Conservation (phyloP, 1,140 invertebrate genomes). For the Achatina immaculata region DNA sequence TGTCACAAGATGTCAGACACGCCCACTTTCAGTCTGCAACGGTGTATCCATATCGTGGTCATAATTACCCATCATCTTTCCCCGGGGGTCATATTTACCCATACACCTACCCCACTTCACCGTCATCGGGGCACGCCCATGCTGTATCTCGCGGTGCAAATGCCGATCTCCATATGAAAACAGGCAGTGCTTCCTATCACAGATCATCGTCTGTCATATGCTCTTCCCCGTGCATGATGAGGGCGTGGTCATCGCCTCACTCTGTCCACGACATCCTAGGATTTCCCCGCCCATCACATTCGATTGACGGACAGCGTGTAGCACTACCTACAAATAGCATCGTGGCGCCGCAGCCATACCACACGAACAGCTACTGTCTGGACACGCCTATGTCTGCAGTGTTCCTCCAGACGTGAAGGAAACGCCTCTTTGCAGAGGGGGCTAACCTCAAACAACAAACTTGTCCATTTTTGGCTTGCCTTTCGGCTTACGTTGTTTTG, state of each 20-base stretch:
- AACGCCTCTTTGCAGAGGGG: too few relatives aligned
- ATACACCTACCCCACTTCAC: constrained; percentile 59
- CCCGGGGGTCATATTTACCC: constrained; percentile 65
- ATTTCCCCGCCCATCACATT: constrained; percentile 48
- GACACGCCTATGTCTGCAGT: constrained; percentile 64
- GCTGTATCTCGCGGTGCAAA: constrained; percentile 49
- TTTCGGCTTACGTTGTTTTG: too few relatives aligned
- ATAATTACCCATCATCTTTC: constrained; percentile 47
- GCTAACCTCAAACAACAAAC: too few relatives aligned
- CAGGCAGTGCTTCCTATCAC: constrained; percentile 41
- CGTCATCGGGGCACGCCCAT: constrained; percentile 50
- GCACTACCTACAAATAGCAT: constrained; percentile 42
- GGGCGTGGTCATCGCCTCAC: constrained; percentile 68
- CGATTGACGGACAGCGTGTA: constrained; percentile 53
- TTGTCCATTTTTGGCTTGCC: too few relatives aligned
- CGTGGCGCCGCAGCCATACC: constrained; percentile 31
- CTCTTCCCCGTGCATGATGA: constrained; percentile 64
- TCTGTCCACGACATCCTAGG: constrained; percentile 66
- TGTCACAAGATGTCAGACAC: constrained; percentile 20
- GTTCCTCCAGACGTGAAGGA: constrained; percentile 68
- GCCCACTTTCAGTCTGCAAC: constrained; percentile 37
- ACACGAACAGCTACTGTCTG: constrained; percentile 58
- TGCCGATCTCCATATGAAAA: constrained; percentile 3
- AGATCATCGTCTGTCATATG: constrained; percentile 43
- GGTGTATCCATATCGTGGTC: constrained; percentile 36